These are phyloP conservation scores for Allobates femoralis DNA, from an alignment of 2,797 vertebrate species.

Conservation along the genomic window DNA sequence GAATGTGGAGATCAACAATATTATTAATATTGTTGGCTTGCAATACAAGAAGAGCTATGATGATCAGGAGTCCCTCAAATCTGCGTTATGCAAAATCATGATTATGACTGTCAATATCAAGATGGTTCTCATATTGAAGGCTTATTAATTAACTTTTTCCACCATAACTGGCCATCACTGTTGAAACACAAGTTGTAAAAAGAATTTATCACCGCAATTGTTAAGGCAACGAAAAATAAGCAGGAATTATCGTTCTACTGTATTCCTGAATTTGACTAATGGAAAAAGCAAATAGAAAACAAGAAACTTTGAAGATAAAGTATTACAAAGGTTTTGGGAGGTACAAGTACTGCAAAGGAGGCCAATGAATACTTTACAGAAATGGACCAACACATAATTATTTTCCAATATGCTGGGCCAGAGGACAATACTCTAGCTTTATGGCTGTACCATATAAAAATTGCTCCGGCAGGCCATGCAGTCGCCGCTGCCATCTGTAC, in stretches of 20 bases:
- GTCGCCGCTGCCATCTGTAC: too few relatives aligned
- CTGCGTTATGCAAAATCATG: conserved; percentile 91
- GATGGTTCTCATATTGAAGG: conserved; percentile 93
- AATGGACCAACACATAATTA: conserved; percentile 95
- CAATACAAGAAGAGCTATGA: conserved; percentile 93
- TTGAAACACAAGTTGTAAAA: conserved; percentile 90
- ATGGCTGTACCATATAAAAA: too few relatives aligned
- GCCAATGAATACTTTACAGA: conserved; percentile 98
- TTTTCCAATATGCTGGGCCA: conserved; percentile 91
- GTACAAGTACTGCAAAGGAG: conserved; percentile 98
- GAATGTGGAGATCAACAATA: conserved; percentile 92
- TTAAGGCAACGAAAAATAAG: conserved; percentile 95
- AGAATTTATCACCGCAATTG: conserved; percentile 91
- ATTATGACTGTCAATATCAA: conserved; percentile 93
- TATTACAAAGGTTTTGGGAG: conserved; percentile 99
- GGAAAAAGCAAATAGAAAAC: conserved; percentile 97
- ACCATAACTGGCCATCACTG: conserved; percentile 92
- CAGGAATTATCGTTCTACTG: conserved; percentile 96
- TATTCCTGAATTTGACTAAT: conserved; percentile 98
- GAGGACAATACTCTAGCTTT: conserved; percentile 92
- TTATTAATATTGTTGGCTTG: conserved; percentile 91
- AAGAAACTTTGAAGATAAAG: conserved; percentile 96
- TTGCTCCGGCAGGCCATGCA: too few relatives aligned
- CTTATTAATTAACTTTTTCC: conserved; percentile 90
- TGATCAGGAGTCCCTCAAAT: conserved; percentile 86